Evolutionary conservation across 1,140 invertebrate species (phyloP).

Genomic region (Drosophila persimilis): DNA sequence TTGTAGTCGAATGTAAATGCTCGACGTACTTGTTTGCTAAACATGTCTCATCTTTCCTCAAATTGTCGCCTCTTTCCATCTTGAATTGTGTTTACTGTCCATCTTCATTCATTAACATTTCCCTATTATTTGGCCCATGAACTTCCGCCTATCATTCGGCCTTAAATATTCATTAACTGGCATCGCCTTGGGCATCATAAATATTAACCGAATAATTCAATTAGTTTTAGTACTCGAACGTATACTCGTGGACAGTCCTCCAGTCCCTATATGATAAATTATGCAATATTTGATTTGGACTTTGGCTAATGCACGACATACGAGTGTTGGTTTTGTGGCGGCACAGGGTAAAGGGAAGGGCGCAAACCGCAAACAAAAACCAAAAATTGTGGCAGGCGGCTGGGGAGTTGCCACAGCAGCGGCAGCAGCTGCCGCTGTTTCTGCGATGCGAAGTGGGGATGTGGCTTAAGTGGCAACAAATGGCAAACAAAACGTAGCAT

Average conservation of each 20-base stretch:
- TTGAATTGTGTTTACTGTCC: too few species aligned
- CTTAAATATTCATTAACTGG: constrained; percentile 40
- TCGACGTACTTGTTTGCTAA: too few species aligned
- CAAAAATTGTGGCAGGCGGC: constrained; percentile 25
- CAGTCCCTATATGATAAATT: constrained; percentile 33
- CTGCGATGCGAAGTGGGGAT: constrained; percentile 22
- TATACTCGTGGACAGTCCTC: background rate
- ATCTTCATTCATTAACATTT: background rate
- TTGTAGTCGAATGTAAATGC: too few species aligned
- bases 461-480: constrained; percentile 67
- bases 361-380: background rate
- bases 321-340: background rate
- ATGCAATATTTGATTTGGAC: constrained; percentile 60
- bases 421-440: background rate
- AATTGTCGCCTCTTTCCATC: too few species aligned
- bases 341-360: background rate
- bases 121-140: constrained; percentile 4
- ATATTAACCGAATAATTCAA: constrained; percentile 59
- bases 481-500: constrained; percentile 74
- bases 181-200: constrained; percentile 40
- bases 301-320: constrained; percentile 21
- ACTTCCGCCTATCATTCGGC: too few species aligned
- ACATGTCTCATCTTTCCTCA: too few species aligned
- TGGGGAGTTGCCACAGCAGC: background rate
- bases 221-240: constrained; percentile 44